These are phyloP conservation scores for Spea multiplicata DNA, from an alignment of 2,113 vertebrate genomes.

Conservation along the genomic window DNA sequence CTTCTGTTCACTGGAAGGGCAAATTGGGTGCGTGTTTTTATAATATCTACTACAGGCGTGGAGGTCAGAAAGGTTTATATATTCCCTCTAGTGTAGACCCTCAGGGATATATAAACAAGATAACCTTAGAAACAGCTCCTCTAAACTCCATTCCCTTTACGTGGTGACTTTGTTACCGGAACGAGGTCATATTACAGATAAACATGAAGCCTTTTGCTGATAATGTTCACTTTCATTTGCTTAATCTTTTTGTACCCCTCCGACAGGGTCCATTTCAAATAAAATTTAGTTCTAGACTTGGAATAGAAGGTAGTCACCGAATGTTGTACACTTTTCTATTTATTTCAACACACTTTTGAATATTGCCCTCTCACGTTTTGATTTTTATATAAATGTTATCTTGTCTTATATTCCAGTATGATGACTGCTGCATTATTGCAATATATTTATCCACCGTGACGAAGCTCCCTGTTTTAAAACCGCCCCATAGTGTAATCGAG, in stretches of 20 bases:
- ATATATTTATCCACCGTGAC: too few species aligned
- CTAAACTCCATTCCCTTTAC: constrained; percentile 59
- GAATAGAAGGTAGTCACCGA: constrained; percentile 57
- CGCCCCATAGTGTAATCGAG: too few species aligned
- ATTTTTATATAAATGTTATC: too few species aligned
- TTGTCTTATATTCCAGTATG: too few species aligned
- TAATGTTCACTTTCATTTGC: background rate
- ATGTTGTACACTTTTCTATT: constrained; percentile 56
- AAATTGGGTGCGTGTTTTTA: constrained; percentile 69
- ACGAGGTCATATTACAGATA: constrained; percentile 46
- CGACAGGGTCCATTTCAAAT: background rate
- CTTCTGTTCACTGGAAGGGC: constrained; percentile 84
- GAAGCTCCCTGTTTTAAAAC: too few species aligned
- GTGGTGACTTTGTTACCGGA: constrained; percentile 64
- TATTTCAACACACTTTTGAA: too few species aligned
- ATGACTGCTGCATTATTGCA: too few species aligned
- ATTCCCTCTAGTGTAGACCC: constrained; percentile 57
- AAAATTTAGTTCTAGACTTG: background rate
- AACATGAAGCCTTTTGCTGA: background rate
- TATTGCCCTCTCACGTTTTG: too few species aligned
- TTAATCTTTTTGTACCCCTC: background rate
- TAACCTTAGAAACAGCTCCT: constrained; percentile 63
- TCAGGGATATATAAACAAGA: constrained; percentile 60
- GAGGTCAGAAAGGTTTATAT: constrained; percentile 62
- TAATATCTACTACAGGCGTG: constrained; percentile 50